Evolutionary conservation across 2,888 invertebrate genomes (phyloP).

Genomic region (Chrysotoxum bicinctum): DNA sequence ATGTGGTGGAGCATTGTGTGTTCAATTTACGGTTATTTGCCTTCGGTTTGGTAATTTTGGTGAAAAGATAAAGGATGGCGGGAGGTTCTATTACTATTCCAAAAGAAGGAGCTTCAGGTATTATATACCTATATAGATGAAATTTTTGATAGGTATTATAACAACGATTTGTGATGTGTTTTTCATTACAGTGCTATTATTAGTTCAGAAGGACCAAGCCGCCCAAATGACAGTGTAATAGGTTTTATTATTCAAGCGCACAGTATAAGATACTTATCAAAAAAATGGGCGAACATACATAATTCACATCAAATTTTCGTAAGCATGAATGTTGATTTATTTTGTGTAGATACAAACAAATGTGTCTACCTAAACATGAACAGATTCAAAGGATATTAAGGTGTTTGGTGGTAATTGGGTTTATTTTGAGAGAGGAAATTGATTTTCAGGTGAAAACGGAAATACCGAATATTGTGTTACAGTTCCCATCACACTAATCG

Average conservation of each 20-base stretch:
- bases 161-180: conserved; percentile 1
- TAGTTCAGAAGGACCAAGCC: neutral
- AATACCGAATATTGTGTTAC: neutral
- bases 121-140: neutral
- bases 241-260: neutral
- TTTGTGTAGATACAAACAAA: no score
- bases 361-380: neutral
- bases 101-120: neutral
- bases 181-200: neutral
- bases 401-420: neutral
- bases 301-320: conserved; percentile 19
- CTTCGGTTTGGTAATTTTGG: conserved; percentile 26
- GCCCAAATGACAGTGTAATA: neutral
- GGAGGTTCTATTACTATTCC: neutral
- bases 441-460: conserved; percentile 13
- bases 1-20: neutral
- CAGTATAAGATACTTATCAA: neutral
- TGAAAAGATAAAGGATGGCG: neutral
- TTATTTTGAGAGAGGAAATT: conserved; percentile 3
- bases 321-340: neutral
- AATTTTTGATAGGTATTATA: conserved; percentile 9
- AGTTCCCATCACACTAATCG: neutral
- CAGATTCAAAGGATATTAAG: neutral
- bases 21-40: conserved; percentile 16
- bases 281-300: conserved; percentile 11